Evolutionary conservation across 2,113 vertebrate genomes (phyloP).

Genomic region (Micromys minutus): DNA sequence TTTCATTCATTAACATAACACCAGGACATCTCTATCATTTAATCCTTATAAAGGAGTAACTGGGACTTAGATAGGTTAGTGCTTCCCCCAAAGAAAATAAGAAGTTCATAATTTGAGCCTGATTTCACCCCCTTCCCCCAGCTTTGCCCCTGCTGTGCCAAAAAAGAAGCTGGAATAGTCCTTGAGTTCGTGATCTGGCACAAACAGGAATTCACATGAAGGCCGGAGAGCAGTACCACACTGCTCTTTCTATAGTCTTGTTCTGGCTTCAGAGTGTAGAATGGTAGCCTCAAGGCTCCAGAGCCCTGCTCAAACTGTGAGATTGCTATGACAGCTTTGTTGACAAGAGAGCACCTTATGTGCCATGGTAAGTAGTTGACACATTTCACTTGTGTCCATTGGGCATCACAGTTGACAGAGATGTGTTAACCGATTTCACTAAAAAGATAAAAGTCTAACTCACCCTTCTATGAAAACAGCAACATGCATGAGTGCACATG

Average conservation of each 20-base stretch:
- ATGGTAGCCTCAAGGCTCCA: not conserved
- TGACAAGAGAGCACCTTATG: not conserved
- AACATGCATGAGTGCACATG: too few species aligned
- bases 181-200: accelerated
- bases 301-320: not conserved
- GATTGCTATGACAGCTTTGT: not conserved
- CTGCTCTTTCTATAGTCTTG: not conserved
- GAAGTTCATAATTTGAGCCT: not conserved
- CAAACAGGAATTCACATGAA: accelerated
- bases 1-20: not conserved
- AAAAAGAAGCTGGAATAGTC: not conserved
- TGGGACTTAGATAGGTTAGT: not conserved
- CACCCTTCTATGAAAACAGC: not conserved
- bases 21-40: not conserved
- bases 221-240: accelerated
- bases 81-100: not conserved
- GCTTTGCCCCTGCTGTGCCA: not conserved
- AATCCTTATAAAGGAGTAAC: not conserved
- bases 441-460: not conserved
- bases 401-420: not conserved
- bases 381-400: not conserved
- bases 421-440: not conserved
- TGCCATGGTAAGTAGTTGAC: not conserved
- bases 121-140: not conserved
- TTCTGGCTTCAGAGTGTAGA: not conserved